Conservation (phyloP, 2,888 invertebrate species). For the Drosophila mettleri region DNA sequence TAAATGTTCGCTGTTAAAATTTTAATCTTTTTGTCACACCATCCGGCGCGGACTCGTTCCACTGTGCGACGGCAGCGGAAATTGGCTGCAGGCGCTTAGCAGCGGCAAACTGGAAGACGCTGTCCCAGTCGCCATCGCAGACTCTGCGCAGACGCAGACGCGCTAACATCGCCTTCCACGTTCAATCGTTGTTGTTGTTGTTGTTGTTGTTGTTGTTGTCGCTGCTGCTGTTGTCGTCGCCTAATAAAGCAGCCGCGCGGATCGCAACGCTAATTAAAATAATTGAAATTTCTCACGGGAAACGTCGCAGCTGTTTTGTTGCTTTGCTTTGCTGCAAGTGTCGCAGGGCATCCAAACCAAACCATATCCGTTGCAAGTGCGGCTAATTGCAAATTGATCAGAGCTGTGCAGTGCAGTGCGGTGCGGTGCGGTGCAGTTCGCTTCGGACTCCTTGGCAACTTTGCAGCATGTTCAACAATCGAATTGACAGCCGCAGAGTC, state of each 20-base stretch:
- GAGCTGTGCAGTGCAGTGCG: constrained; percentile 49
- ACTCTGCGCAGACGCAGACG: constrained; percentile 78
- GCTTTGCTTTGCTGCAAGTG: constrained; percentile 35
- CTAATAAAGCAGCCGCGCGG: constrained; percentile 75
- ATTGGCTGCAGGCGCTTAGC: constrained; percentile 65
- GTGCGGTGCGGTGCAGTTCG: constrained; percentile 9
- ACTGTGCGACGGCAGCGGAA: constrained; percentile 61
- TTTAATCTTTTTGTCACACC: constrained; percentile 9
- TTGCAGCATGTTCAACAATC: constrained; percentile 79
- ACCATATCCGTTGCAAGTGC: constrained; percentile 72
- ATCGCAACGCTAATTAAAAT: constrained; percentile 82
- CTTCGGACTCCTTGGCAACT: constrained; percentile 30
- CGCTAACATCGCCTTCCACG: constrained; percentile 72
- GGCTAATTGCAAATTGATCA: constrained; percentile 82
- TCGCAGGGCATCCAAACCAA: constrained; percentile 60
- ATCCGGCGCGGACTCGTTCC: constrained; percentile 32
- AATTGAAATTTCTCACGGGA: constrained; percentile 83
- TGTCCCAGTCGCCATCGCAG: constrained; percentile 43
- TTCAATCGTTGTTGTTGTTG: constrained; percentile 31
- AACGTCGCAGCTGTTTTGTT: constrained; percentile 65
- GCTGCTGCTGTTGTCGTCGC: constrained; percentile 51
- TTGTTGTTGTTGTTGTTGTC: constrained; percentile 30
- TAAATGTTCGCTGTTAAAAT: constrained; percentile 6
- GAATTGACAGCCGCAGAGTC: constrained; percentile 73
- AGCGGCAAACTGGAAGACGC: constrained; percentile 37